These are phyloP conservation scores for Origma solitaria DNA, from an alignment of 2,113 vertebrate species.

Conservation along the genomic window DNA sequence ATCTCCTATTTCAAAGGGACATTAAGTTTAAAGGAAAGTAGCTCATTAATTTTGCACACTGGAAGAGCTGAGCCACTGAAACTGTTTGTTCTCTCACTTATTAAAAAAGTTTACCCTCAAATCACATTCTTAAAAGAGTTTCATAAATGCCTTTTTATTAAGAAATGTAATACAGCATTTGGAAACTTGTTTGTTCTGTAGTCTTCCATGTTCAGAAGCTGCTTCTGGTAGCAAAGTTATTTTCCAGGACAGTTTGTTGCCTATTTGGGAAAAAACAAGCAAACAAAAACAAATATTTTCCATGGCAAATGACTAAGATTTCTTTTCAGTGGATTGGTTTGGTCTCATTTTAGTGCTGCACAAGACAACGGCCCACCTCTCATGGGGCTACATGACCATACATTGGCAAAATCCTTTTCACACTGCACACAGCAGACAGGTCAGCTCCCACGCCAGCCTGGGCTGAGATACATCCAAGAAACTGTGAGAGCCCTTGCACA, in stretches of 20 bases:
- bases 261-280: background rate
- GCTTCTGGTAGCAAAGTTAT: background rate
- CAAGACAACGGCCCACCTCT: background rate
- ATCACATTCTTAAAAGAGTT: background rate
- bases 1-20: conserved; percentile 4
- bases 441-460: background rate
- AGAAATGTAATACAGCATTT: background rate
- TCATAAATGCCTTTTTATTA: conserved; percentile 13
- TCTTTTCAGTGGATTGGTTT: background rate
- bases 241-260: background rate
- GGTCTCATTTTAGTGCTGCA: background rate
- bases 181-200: background rate
- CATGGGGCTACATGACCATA: background rate
- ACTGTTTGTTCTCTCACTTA: conserved; percentile 20
- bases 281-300: background rate
- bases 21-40: conserved; percentile 3
- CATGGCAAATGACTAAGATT: background rate
- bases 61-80: background rate
- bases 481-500: fast-evolving
- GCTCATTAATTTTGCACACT: conserved; percentile 24
- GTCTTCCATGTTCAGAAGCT: background rate
- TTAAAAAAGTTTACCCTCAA: background rate
- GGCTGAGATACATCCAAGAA: background rate
- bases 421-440: background rate
- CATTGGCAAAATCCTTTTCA: background rate